These are phyloP conservation scores for Phasia obesa DNA, from an alignment of 2,888 invertebrate species.

Conservation along the genomic window DNA sequence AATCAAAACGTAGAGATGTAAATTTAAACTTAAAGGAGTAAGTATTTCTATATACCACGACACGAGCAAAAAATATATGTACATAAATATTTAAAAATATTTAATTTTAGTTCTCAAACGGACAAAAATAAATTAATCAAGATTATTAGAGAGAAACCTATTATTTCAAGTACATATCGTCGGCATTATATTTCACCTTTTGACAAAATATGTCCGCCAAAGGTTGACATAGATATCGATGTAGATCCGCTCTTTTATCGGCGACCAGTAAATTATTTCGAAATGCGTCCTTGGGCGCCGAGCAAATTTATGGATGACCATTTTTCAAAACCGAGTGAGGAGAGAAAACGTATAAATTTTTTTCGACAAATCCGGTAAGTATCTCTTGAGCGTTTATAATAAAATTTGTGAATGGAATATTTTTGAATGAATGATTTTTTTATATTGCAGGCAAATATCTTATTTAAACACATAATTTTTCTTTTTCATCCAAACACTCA, in stretches of 20 bases:
- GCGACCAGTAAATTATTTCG: slow-evolving; percentile 46
- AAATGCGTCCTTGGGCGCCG: slow-evolving; percentile 23
- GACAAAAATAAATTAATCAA: background rate
- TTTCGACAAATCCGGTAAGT: background rate
- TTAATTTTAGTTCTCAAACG: background rate
- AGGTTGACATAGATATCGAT: background rate
- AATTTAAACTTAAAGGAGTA: background rate
- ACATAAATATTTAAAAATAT: no score
- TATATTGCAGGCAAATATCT: background rate
- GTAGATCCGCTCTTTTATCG: slow-evolving; percentile 10
- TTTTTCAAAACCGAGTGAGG: slow-evolving; percentile 55
- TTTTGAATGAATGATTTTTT: background rate
- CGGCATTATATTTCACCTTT: background rate
- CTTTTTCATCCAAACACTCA: no score
- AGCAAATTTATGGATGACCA: slow-evolving; percentile 73
- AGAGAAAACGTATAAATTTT: slow-evolving; percentile 54
- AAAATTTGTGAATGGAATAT: no score
- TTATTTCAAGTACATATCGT: background rate
- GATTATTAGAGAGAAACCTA: background rate
- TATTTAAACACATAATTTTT: no score
- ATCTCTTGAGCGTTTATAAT: no score
- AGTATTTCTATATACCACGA: background rate
- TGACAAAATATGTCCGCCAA: background rate
- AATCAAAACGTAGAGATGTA: background rate
- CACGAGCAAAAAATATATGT: no score